Conservation (phyloP, 2,113 vertebrate genomes). For the Panthera leo region DNA sequence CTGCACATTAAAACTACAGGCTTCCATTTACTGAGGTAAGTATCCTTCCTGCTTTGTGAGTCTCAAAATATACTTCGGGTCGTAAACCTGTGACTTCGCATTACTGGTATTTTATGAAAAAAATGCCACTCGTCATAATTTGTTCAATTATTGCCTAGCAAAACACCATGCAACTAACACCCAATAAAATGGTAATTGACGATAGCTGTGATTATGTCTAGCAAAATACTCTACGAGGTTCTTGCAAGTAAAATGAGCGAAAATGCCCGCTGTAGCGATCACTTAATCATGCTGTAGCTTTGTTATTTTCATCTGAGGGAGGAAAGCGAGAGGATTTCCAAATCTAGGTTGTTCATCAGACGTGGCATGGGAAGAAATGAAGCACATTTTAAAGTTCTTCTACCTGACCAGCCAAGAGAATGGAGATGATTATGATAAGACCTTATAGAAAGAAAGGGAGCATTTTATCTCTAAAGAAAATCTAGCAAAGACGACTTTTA, state of each 20-base stretch:
- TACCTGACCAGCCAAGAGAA: neutral
- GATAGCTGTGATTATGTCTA: neutral
- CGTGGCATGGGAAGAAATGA: neutral
- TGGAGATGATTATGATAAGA: neutral
- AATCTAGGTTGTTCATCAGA: neutral
- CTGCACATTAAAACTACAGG: neutral
- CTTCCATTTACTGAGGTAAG: neutral
- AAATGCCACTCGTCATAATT: constrained; percentile 42
- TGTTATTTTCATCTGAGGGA: neutral
- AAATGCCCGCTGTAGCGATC: neutral
- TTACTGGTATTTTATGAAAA: constrained; percentile 22
- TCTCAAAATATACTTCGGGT: neutral
- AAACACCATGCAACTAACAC: neutral
- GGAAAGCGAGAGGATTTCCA: neutral
- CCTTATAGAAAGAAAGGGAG: neutral
- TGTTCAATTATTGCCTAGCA: neutral
- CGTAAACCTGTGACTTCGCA: neutral
- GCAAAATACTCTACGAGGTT: neutral
- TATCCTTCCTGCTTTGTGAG: neutral
- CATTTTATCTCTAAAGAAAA: constrained; percentile 44
- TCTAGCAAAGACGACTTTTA: neutral
- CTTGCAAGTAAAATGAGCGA: neutral
- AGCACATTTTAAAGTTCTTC: neutral
- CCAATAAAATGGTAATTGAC: neutral
- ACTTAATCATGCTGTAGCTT: neutral